phyloP scores from a whole-genome alignment of 2,888 invertebrate species.

The Parthenolecanium corni region DNA sequence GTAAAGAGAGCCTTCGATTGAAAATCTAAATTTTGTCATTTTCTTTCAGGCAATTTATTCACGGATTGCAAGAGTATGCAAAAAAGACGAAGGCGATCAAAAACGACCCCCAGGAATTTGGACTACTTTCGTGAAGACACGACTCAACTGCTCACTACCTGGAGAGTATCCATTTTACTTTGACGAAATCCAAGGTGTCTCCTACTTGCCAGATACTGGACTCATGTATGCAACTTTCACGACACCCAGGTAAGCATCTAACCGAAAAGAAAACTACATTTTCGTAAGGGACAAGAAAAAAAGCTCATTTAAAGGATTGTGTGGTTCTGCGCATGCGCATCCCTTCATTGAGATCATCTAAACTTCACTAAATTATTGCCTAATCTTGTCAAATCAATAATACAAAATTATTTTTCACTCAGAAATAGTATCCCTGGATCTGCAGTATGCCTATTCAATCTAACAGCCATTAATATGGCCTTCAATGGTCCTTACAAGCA shows the following conservation, averaged over 20 bases:
- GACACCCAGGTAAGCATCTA: constrained; percentile 53
- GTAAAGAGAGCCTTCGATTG: too few relatives aligned
- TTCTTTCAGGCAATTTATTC: constrained; percentile 72
- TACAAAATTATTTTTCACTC: constrained; percentile 30
- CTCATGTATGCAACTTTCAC: constrained; percentile 74
- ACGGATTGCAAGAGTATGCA: constrained; percentile 80
- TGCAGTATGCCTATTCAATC: constrained; percentile 81
- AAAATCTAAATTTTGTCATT: too few relatives aligned
- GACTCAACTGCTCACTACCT: constrained; percentile 69
- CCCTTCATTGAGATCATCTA: too few relatives aligned
- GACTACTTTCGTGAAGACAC: constrained; percentile 82
- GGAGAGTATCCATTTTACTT: constrained; percentile 81
- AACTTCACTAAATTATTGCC: neutral
- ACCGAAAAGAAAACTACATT: neutral
- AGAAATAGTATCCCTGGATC: constrained; percentile 81
- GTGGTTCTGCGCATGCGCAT: neutral
- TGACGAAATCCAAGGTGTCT: constrained; percentile 75
- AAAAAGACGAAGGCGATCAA: constrained; percentile 72
- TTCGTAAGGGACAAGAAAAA: neutral
- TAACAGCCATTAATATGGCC: constrained; percentile 64
- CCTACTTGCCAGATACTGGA: constrained; percentile 62
- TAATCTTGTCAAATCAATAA: neutral
- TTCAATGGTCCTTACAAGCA: constrained; percentile 79
- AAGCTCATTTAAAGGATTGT: neutral
- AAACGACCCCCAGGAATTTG: constrained; percentile 69